Evolutionary conservation across 1,140 invertebrate genomes (phyloP), one percentile per base, ranked within the genome.

Genomic region (Vollenhovia emeryi): DNA sequence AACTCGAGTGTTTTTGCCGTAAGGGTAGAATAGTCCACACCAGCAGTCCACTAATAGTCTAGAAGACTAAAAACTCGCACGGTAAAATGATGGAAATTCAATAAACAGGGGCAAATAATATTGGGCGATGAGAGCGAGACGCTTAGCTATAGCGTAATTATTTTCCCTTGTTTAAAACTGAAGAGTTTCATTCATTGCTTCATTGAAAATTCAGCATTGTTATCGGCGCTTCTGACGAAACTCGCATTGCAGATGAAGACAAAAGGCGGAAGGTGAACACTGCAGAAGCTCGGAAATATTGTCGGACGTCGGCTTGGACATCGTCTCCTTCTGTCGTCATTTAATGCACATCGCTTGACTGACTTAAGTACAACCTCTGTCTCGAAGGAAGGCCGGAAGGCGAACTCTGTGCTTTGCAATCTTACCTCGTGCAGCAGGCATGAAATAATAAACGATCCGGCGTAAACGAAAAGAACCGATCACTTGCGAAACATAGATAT

Each of bases 281-380:
- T 73, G 73, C 60, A 60, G 21, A 55, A 86, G 55, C 43, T 74
- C 83, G 89, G 85, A 76, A 60, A 84, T 85, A 78, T 84, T 89
- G 57, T 87, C 74, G 36, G 68, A 91, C 89, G 82, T 83, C 74
- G 85, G 48, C 83, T 89, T 87, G 90, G 87, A 79, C 82, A 71
- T 85, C 69, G 85, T 87, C 73, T 85, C 86, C 87, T 88, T 88
- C 88, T 90, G 89, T 88, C 88, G 88, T 88, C 89, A 89, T 85
- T 90, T 89, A 84, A 89, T 91, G 87, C 84, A 91, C 85, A 86
- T 80, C 83, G 89, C 90, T 91, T 91, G 89, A 91, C 91, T 90
- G 91, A 91, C 76, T 91, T 90, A 91, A 90, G 85, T 91, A 90
- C 88, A 91, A 90, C 82, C 62, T 88, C 80, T 86, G 80, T 89